Evolutionary conservation across 2,113 vertebrate species (phyloP).

Genomic region (Chiloscyllium plagiosum): DNA sequence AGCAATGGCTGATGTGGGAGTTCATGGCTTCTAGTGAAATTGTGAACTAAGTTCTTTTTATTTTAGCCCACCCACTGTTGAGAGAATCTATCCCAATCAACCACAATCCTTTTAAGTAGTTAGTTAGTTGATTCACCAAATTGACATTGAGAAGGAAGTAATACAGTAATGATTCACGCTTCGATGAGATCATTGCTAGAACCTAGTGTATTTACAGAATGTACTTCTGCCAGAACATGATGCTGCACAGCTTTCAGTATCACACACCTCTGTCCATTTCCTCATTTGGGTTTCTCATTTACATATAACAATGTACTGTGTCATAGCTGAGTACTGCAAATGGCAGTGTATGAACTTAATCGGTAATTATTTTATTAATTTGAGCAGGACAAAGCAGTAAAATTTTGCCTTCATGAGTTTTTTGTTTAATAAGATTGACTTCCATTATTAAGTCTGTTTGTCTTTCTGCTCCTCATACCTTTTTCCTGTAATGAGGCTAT

Average conservation of each 20-base stretch:
- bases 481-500: neutral
- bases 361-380: neutral
- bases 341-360: neutral
- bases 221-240: neutral
- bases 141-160: neutral
- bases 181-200: neutral
- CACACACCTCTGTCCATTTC: neutral
- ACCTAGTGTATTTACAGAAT: constrained; percentile 6
- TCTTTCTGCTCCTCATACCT: neutral
- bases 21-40: neutral
- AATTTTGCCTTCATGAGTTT: neutral
- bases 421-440: neutral
- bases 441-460: neutral
- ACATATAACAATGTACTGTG: neutral
- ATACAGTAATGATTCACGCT: neutral
- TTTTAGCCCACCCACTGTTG: neutral
- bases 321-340: neutral
- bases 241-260: neutral
- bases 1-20: neutral
- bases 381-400: neutral
- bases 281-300: constrained; percentile 17
- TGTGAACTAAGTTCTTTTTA: neutral
- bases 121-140: neutral
- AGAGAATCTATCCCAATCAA: neutral
- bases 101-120: neutral